Evolutionary conservation across 1,140 invertebrate species (phyloP).

Genomic region (Trichonephila clavata): DNA sequence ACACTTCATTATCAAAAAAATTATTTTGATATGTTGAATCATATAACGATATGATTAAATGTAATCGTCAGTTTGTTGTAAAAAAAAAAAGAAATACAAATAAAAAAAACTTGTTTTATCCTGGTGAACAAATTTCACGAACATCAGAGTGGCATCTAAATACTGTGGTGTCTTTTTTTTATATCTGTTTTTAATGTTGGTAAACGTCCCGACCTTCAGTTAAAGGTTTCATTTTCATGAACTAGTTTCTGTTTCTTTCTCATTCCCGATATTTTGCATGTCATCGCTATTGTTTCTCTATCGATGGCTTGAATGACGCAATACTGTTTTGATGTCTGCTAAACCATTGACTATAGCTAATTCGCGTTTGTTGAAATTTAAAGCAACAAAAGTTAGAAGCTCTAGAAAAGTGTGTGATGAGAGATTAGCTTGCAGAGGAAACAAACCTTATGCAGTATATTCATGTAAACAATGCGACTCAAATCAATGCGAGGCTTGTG

Average conservation of each 20-base stretch:
- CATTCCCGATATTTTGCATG: not conserved
- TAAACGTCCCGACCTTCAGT: conserved; percentile 46
- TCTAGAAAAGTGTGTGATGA: conserved; percentile 76
- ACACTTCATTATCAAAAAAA: not conserved
- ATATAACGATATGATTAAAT: not conserved
- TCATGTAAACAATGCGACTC: conserved; percentile 80
- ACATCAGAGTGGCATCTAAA: conserved; percentile 33
- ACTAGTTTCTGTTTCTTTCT: not conserved
- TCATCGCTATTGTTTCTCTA: conserved; percentile 9
- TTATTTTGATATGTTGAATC: not conserved
- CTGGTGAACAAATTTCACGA: not conserved
- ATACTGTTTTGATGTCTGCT: conserved; percentile 66
- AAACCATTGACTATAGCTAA: conserved; percentile 27
- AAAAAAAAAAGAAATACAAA: not conserved
- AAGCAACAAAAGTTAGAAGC: conserved; percentile 66
- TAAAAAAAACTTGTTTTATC: conserved; percentile 1
- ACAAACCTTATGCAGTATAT: conserved; percentile 79
- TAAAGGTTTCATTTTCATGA: not conserved
- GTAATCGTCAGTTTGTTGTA: not conserved
- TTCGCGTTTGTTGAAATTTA: conserved; percentile 68
- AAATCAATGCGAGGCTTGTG: conserved; percentile 81
- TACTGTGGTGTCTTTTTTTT: conserved; percentile 28
- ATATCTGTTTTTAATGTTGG: conserved; percentile 7
- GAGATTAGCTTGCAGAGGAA: conserved; percentile 75
- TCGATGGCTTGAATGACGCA: conserved; percentile 71